Conservation (phyloP, 2,888 invertebrate genomes). For the Pardosa pseudoannulata region DNA sequence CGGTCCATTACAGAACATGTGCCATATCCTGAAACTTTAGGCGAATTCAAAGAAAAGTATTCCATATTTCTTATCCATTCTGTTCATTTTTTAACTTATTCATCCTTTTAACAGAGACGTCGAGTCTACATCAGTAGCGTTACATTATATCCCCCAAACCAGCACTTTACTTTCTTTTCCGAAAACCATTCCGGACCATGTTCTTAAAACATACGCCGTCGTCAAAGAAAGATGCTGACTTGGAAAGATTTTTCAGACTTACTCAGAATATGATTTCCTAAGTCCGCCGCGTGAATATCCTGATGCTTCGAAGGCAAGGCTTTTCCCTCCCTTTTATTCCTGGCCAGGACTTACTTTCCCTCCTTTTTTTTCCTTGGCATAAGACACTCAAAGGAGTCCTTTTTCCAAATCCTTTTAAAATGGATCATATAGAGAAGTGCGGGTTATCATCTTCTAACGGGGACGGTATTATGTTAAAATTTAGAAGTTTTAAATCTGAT, state of each 20-base stretch:
- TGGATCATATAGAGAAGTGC: constrained; percentile 32
- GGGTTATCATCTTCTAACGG: constrained; percentile 14
- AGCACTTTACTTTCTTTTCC: constrained; percentile 1
- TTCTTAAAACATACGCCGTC: neutral
- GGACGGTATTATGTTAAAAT: neutral
- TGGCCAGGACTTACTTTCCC: constrained; percentile 14
- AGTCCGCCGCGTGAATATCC: constrained; percentile 22
- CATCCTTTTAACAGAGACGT: neutral
- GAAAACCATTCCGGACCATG: neutral
- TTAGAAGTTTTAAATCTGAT: neutral
- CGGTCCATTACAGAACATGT: neutral
- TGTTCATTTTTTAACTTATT: neutral
- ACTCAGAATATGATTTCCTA: constrained; percentile 58
- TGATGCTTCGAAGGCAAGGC: constrained; percentile 33
- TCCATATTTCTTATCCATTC: neutral
- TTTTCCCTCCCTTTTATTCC: constrained; percentile 26
- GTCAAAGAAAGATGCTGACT: constrained; percentile 37
- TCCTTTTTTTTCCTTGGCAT: constrained; percentile 20
- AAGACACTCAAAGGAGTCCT: constrained; percentile 49
- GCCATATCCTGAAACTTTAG: neutral
- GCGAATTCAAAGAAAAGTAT: neutral
- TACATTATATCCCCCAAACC: neutral
- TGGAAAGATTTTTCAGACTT: constrained; percentile 56
- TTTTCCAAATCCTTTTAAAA: constrained; percentile 34
- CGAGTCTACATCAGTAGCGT: neutral